Evolutionary conservation across 2,888 invertebrate genomes (phyloP).

Genomic region (Clostera curtula): DNA sequence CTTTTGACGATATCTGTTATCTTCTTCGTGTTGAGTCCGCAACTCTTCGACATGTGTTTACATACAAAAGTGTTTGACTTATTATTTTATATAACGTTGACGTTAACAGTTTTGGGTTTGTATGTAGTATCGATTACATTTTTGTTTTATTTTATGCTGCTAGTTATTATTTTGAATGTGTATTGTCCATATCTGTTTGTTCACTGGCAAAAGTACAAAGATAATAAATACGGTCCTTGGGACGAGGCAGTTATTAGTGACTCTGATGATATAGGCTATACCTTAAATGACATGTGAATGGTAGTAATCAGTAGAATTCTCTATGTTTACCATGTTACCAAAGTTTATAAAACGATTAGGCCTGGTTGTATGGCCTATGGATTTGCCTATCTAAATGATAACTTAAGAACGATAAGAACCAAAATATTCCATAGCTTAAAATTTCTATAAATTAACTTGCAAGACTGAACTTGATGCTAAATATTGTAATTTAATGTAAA

Average conservation of each 20-base stretch:
- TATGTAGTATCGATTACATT: slow-evolving; percentile 74
- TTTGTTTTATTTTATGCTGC: slow-evolving; percentile 75
- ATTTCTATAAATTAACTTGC: too few relatives aligned
- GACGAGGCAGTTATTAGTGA: slow-evolving; percentile 91
- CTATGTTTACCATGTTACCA: too few relatives aligned
- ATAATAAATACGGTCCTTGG: slow-evolving; percentile 98
- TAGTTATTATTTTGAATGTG: slow-evolving; percentile 79
- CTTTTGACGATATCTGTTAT: slow-evolving; percentile 91
- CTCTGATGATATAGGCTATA: slow-evolving; percentile 71
- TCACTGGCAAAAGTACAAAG: slow-evolving; percentile 84
- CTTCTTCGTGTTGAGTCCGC: slow-evolving; percentile 92
- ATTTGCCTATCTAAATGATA: too few relatives aligned
- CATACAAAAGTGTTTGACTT: slow-evolving; percentile 71
- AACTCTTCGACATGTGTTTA: slow-evolving; percentile 79
- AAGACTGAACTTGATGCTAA: too few relatives aligned
- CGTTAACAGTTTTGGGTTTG: slow-evolving; percentile 66
- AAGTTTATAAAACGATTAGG: too few relatives aligned
- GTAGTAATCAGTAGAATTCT: too few relatives aligned
- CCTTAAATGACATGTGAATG: too few relatives aligned
- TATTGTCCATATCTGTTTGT: slow-evolving; percentile 86
- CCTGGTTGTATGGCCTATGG: too few relatives aligned
- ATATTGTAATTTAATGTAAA: too few relatives aligned
- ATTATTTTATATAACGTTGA: slow-evolving; percentile 64
- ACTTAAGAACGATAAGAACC: too few relatives aligned
- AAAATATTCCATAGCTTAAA: too few relatives aligned